A percentile compares a stretch with the other conserved stretches of the same genome.
Evolutionary conservation across 2,113 vertebrate species (phyloP).

Genomic region (Mionectes macconnelli): DNA sequence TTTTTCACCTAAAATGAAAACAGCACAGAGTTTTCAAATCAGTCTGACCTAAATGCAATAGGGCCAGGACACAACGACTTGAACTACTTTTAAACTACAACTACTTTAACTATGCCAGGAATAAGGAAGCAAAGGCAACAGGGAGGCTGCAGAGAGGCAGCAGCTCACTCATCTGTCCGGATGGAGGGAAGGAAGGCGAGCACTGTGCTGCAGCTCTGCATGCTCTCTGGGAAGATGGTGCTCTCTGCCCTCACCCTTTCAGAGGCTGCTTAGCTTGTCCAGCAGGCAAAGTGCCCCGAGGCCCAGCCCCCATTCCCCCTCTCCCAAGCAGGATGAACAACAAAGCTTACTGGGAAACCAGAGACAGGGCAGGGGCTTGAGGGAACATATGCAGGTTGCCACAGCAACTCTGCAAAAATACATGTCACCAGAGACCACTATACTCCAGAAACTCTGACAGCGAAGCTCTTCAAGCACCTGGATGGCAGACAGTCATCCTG

Average conservation of each 20-base stretch:
- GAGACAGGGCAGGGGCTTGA: not conserved
- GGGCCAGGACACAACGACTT: not conserved
- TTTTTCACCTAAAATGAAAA: not conserved
- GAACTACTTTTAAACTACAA: not conserved
- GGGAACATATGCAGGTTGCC: not conserved
- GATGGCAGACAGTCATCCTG: not conserved
- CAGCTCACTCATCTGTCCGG: fast-evolving
- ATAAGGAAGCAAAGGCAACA: not conserved
- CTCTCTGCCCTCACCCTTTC: not conserved
- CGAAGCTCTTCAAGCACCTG: not conserved
- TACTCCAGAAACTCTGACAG: not conserved
- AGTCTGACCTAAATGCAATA: not conserved
- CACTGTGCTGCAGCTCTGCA: fast-evolving
- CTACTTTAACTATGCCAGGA: not conserved
- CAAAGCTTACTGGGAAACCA: not conserved
- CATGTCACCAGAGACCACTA: not conserved
- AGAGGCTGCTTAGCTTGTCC: not conserved
- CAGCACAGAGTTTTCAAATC: not conserved
- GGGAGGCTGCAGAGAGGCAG: not conserved
- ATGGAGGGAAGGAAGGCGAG: not conserved
- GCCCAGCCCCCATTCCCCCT: not conserved
- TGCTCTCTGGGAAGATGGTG: not conserved
- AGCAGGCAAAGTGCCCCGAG: not conserved
- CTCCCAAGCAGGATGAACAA: not conserved
- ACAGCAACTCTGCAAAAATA: slow-evolving; percentile 1